Evolutionary conservation across 1,140 invertebrate genomes (phyloP).

Genomic region (Aphis gossypii): DNA sequence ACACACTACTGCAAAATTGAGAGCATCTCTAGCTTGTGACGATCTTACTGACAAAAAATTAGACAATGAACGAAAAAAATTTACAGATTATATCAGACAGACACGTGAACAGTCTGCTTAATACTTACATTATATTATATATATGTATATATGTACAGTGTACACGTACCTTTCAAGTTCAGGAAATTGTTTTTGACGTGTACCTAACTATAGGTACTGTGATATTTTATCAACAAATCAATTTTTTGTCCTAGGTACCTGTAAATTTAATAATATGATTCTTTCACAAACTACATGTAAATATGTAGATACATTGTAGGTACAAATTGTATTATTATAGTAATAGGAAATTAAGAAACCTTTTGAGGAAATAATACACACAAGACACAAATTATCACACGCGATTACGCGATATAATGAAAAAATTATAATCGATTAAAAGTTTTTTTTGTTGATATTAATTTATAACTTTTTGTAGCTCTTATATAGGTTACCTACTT

Average conservation of each 20-base stretch:
- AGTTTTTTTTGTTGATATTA: neutral
- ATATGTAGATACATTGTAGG: neutral
- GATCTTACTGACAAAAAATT: constrained; percentile 34
- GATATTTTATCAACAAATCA: neutral
- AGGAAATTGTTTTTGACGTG: neutral
- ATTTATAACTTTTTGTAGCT: neutral
- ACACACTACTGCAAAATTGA: constrained; percentile 29
- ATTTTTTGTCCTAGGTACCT: neutral
- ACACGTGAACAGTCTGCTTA: neutral
- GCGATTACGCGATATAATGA: neutral
- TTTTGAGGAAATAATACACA: neutral
- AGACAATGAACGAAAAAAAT: constrained; percentile 35
- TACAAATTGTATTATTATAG: neutral
- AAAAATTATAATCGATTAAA: neutral
- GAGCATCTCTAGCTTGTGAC: constrained; percentile 41
- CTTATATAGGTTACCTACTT: neutral
- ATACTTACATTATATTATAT: neutral
- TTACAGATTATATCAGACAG: neutral
- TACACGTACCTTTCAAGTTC: neutral
- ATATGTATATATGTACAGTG: too few relatives aligned
- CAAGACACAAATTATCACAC: neutral
- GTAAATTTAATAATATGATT: neutral
- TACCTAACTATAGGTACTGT: neutral
- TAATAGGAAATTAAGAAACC: neutral
- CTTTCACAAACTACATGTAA: neutral